phyloP scores from a whole-genome alignment of 2,797 vertebrate genomes.

The Oophaga sylvatica region DNA sequence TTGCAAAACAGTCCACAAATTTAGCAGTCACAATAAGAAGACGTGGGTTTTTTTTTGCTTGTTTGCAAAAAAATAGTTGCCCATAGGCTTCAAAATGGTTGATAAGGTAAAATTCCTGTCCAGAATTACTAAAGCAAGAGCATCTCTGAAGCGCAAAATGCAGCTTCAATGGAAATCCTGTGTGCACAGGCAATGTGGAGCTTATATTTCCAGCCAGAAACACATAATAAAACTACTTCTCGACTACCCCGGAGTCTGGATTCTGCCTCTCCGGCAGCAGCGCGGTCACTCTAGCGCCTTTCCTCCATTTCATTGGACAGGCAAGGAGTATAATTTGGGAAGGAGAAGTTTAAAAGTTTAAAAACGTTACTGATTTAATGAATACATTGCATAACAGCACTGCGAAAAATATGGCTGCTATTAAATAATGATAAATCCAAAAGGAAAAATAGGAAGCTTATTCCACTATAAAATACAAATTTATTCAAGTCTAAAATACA shows the following conservation, averaged over 20 bases:
- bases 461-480: no score
- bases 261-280: no score
- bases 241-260: no score
- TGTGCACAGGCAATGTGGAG: not conserved
- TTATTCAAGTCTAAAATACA: no score
- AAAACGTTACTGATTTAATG: no score
- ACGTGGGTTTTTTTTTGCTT: not conserved
- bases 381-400: not conserved
- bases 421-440: conserved; percentile 2
- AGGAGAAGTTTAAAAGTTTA: no score
- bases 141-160: not conserved
- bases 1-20: not conserved
- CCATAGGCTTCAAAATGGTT: not conserved
- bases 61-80: not conserved
- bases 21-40: not conserved
- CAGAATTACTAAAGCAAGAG: not conserved
- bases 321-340: no score
- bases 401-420: not conserved
- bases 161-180: not conserved
- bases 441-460: no score
- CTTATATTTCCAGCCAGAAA: no score
- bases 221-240: no score
- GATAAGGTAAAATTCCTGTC: not conserved
- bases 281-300: no score
- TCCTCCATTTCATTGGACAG: no score